Evolutionary conservation across 64 coral and sea anemone species (phyloP).

Genomic region (Pocillopora damicornis): DNA sequence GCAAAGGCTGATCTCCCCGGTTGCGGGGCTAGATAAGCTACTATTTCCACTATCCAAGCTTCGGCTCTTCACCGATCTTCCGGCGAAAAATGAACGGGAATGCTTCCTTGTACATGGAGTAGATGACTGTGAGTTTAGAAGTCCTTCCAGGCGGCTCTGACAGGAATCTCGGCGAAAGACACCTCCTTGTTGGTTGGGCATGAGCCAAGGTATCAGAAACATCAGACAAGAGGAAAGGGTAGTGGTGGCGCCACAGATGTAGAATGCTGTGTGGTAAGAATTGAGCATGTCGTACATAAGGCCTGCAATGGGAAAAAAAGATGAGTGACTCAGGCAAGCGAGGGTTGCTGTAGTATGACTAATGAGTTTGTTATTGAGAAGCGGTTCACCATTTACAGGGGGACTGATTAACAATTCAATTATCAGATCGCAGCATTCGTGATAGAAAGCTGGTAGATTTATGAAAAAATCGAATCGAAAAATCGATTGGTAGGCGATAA

Average conservation of each 20-base stretch:
- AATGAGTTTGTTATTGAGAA: no score
- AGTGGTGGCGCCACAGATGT: slow-evolving; percentile 73
- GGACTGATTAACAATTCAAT: no score
- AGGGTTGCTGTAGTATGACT: no score
- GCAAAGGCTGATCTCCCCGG: neutral
- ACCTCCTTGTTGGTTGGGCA: slow-evolving; percentile 42
- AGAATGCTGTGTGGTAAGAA: slow-evolving; percentile 91
- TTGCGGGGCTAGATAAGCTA: neutral
- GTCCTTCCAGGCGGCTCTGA: slow-evolving; percentile 32
- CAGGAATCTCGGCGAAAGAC: slow-evolving; percentile 60
- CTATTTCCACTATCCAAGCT: neutral
- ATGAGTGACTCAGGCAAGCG: neutral
- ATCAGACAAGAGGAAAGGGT: slow-evolving; percentile 65
- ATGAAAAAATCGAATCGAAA: no score
- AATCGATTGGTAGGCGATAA: no score
- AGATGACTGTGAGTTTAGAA: neutral
- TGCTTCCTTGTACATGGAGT: neutral
- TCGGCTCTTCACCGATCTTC: neutral
- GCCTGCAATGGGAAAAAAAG: slow-evolving; percentile 38
- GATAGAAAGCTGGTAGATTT: no score
- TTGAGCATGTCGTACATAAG: slow-evolving; percentile 72
- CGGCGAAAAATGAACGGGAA: no score
- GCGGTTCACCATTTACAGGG: no score
- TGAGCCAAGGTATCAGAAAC: slow-evolving; percentile 84
- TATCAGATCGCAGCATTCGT: no score